These are phyloP conservation scores for Pheosia tremula DNA, from an alignment of 2,888 invertebrate species.

Conservation along the genomic window DNA sequence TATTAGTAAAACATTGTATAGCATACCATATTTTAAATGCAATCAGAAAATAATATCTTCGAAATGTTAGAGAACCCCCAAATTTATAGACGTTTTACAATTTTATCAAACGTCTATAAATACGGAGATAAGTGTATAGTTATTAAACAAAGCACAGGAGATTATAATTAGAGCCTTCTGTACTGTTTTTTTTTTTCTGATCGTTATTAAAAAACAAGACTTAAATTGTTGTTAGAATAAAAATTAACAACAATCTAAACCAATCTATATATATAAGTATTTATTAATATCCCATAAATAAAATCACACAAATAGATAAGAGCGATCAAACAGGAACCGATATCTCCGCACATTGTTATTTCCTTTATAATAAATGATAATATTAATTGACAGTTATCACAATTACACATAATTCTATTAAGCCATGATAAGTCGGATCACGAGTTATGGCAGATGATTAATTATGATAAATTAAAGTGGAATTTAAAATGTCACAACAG, in stretches of 20 bases:
- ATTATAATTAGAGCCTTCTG: background rate
- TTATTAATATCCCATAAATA: constrained; percentile 10
- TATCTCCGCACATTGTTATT: constrained; percentile 20
- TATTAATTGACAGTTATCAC: constrained; percentile 5
- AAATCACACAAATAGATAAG: constrained; percentile 24
- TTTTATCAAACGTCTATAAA: too few relatives aligned
- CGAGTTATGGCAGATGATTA: constrained; percentile 38
- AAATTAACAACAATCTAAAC: constrained; percentile 3
- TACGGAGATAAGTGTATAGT: too few relatives aligned
- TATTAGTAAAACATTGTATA: background rate
- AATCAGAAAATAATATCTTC: too few relatives aligned
- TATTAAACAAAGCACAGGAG: too few relatives aligned
- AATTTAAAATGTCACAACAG: background rate
- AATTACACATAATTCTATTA: constrained; percentile 62
- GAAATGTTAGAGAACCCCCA: too few relatives aligned
- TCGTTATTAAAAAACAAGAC: background rate
- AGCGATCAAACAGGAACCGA: constrained; percentile 35
- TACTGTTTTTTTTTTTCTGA: background rate
- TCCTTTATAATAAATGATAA: constrained; percentile 5
- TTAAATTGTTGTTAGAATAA: constrained; percentile 1
- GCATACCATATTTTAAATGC: background rate
- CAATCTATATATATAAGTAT: background rate
- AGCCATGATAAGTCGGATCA: constrained; percentile 61
- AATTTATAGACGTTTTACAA: too few relatives aligned
- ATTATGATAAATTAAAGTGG: background rate